These are phyloP conservation scores for Onychostoma macrolepis DNA, from an alignment of 2,113 vertebrate species.

Conservation along the genomic window DNA sequence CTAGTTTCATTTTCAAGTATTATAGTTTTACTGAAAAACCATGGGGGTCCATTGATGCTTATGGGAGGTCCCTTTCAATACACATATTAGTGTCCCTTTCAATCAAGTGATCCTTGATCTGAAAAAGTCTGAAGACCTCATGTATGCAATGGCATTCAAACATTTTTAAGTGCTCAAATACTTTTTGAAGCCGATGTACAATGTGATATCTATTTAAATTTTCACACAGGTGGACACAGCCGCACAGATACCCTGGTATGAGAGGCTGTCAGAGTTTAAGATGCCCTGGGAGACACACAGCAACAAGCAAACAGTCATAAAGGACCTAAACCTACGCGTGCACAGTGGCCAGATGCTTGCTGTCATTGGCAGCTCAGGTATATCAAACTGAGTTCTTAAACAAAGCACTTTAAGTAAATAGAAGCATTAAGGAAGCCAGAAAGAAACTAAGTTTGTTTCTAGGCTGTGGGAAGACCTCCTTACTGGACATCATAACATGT, in stretches of 20 bases:
- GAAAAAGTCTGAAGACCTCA: neutral
- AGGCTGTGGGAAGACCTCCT: constrained; percentile 89
- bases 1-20: too few relatives aligned
- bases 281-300: constrained; percentile 83
- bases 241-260: constrained; percentile 92
- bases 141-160: neutral
- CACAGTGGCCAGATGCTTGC: constrained; percentile 95
- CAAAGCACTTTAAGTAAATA: neutral
- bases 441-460: neutral
- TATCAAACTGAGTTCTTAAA: neutral
- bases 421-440: neutral
- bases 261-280: constrained; percentile 86
- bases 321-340: constrained; percentile 87
- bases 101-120: neutral
- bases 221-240: constrained; percentile 81
- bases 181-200: neutral
- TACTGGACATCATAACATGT: constrained; percentile 92
- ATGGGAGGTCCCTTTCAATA: too few relatives aligned
- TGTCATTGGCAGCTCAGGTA: constrained; percentile 93
- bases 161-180: neutral
- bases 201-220: neutral
- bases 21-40: too few relatives aligned
- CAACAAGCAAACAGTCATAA: constrained; percentile 78
- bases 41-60: too few relatives aligned
- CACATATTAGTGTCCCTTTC: too few relatives aligned